Conservation (phyloP, 2,113 vertebrate genomes). For the Antechinus flavipes region DNA sequence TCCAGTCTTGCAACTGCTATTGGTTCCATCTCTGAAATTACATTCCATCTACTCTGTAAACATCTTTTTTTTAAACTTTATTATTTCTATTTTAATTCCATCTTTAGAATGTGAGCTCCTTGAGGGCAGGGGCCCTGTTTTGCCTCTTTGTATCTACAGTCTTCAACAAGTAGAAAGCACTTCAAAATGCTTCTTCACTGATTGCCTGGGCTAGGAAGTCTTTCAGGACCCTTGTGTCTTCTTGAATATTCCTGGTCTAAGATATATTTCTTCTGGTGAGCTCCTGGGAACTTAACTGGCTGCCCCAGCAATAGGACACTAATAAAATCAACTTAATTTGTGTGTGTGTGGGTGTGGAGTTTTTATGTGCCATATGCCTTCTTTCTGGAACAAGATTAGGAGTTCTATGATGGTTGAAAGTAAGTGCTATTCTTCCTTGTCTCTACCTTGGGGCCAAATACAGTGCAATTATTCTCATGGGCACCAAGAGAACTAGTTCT, state of each 20-base stretch:
- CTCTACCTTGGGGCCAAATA: background rate
- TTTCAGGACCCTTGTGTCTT: background rate
- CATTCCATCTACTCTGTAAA: background rate
- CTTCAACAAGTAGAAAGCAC: background rate
- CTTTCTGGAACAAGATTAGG: background rate
- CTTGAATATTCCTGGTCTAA: background rate
- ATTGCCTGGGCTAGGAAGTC: background rate
- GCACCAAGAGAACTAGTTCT: background rate
- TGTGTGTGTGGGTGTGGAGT: background rate
- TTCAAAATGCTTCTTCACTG: background rate
- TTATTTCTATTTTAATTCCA: background rate
- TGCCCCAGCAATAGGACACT: background rate
- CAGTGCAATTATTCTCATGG: background rate
- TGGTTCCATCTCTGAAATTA: background rate
- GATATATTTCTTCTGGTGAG: background rate
- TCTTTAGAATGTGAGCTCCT: background rate
- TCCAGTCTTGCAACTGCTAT: background rate
- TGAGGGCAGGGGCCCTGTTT: background rate
- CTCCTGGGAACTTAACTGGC: background rate
- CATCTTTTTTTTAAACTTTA: background rate
- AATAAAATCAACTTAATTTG: too few species aligned
- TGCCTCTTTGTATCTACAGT: background rate
- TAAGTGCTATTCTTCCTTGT: background rate
- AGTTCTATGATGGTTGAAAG: background rate
- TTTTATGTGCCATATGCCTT: background rate